A percentile compares a stretch with the other conserved stretches of the same genome.
Conservation (phyloP, 2,888 invertebrate species). For the Lomographa bimaculata region DNA sequence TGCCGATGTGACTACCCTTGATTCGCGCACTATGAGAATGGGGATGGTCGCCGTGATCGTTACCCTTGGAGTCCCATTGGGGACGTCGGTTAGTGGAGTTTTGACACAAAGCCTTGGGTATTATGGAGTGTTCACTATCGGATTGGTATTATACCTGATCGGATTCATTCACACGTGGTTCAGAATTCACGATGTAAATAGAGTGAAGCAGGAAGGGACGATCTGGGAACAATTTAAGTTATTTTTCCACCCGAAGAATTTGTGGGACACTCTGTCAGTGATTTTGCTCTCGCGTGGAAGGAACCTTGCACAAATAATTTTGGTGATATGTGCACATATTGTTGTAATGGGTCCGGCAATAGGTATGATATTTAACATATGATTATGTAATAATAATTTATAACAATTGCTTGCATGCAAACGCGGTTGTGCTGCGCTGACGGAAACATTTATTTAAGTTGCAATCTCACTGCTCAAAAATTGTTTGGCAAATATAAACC, state of each 20-base stretch:
- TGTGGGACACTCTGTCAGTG: conserved; percentile 69
- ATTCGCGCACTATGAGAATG: conserved; percentile 84
- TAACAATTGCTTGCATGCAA: no score
- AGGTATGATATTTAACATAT: conserved; percentile 63
- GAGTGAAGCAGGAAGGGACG: conserved; percentile 51
- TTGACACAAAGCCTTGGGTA: conserved; percentile 71
- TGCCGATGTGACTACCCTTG: conserved; percentile 82
- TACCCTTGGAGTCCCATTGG: conserved; percentile 75
- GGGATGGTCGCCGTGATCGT: conserved; percentile 83
- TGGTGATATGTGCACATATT: conserved; percentile 68
- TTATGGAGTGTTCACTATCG: conserved; percentile 69
- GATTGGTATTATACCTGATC: conserved; percentile 52
- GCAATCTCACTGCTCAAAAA: no score
- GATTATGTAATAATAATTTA: no score
- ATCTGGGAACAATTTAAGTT: conserved; percentile 44
- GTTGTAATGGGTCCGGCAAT: conserved; percentile 70
- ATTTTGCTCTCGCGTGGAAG: conserved; percentile 52
- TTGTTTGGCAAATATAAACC: no score
- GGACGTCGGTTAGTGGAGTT: conserved; percentile 77
- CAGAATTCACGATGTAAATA: conserved; percentile 63
- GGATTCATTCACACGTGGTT: conserved; percentile 64
- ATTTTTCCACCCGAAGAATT: conserved; percentile 66
- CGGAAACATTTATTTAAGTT: no score
- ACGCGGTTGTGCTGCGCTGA: no score
- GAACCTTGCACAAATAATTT: conserved; percentile 52